Conservation (phyloP, 2,113 vertebrate species). For the Lipotes vexillifer region DNA sequence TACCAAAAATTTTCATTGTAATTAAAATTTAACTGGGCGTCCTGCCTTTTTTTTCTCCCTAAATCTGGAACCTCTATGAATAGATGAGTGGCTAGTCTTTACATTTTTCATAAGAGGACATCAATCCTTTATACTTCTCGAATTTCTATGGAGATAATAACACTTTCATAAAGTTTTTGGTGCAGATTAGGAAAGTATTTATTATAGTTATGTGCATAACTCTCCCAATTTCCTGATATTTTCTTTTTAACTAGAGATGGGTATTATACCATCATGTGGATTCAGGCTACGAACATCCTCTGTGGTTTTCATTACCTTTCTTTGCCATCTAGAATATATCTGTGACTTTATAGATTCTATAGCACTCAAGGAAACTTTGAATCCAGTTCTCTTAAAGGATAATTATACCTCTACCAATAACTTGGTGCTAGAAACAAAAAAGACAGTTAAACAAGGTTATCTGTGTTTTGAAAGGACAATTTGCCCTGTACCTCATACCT, state of each 20-base stretch:
- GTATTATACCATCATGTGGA: not conserved
- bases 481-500: not conserved
- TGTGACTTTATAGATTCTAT: not conserved
- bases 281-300: not conserved
- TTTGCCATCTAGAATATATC: not conserved
- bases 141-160: not conserved
- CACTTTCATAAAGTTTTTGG: not conserved
- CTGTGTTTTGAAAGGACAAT: not conserved
- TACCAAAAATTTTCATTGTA: not conserved
- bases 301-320: not conserved
- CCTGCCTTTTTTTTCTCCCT: not conserved
- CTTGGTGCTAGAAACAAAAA: not conserved
- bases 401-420: not conserved
- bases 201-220: not conserved
- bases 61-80: not conserved
- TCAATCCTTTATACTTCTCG: not conserved
- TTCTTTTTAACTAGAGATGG: not conserved
- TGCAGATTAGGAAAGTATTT: not conserved
- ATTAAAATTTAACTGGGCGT: not conserved
- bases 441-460: not conserved
- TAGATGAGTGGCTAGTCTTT: not conserved
- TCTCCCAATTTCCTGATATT: not conserved
- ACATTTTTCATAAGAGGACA: not conserved
- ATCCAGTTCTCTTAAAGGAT: not conserved
- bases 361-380: not conserved